Evolutionary conservation across 2,797 vertebrate species (phyloP), one percentile per base, ranked within the genome.

Genomic region (Hephaestus fuliginosus): DNA sequence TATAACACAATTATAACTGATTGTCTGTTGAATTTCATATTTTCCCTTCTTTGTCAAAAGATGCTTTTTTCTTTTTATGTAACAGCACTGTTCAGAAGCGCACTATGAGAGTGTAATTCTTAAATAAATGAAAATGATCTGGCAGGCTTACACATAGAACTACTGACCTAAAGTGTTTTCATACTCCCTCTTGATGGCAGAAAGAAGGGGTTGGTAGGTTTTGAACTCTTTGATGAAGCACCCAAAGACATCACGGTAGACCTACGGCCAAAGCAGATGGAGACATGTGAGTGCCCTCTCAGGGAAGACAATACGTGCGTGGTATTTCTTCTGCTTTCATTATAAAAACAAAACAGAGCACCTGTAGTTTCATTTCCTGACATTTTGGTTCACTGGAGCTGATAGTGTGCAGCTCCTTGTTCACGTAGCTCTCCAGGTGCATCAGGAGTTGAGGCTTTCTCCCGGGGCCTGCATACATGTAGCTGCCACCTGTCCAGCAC

Each of bases 151-250:
- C 20, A 67, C 18, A 39, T 3, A 62, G 11, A 66, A 22, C 41
- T 61, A 85, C 93, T 77, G 89, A 97, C 97, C 95, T 81, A 97
- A 83, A 41, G 95, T 95, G 48, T 92, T 76, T 81, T 97, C 97
- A 84, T 97, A 97, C 53, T 97, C 96, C 55, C 95, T 96, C 93
- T 97, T 97, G 88, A 98, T 95, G 66, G 94, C 94, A 81, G 94
- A 95, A 4, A 98, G 90, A 85, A 98, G 78, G 11, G 96, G 96
- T 84, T 96, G 96, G 86, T 97, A 98, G 0, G 95, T 97, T 95
- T 92, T 96, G 90, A 97, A 97, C 84, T 93, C 95, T 74, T 95
- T 96, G 81, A 97, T 96, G 84, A 97, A 96, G 90, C 89, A 94
- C 41, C 95, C 95, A 91, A 97, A 97, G 80, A 95, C 92, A 48